Conservation (phyloP, 2,797 vertebrate species). For the Muscicapa striata region DNA sequence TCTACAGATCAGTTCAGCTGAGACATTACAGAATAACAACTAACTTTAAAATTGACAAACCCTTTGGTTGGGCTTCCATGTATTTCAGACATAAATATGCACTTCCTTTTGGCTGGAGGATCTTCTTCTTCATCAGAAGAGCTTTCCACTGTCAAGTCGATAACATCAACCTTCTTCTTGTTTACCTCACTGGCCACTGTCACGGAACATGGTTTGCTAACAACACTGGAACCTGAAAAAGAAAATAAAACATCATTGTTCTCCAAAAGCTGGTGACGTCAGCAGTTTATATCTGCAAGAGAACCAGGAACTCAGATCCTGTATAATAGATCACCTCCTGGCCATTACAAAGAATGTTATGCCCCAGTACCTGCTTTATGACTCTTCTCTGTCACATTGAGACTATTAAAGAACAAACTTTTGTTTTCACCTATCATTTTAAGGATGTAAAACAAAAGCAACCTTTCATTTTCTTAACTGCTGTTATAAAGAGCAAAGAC, state of each 20-base stretch:
- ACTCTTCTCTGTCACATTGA: not conserved
- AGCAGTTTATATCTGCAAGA: not conserved
- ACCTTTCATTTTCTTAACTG: not conserved
- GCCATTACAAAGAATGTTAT: not conserved
- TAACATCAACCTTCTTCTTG: conserved; percentile 91
- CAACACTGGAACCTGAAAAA: conserved; percentile 76
- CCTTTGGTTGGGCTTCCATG: conserved; percentile 89
- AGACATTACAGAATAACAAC: conserved; percentile 44
- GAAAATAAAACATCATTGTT: not conserved
- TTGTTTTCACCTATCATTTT: not conserved
- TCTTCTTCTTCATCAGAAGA: conserved; percentile 89
- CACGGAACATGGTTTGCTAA: conserved; percentile 82
- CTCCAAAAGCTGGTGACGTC: not conserved
- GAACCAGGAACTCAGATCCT: not conserved
- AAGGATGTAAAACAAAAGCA: not conserved
- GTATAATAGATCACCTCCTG: not conserved
- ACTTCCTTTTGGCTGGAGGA: conserved; percentile 88
- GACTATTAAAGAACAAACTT: not conserved
- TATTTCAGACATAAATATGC: conserved; percentile 87
- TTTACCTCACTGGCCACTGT: conserved; percentile 76
- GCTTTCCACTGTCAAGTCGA: conserved; percentile 92
- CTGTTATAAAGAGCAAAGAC: not conserved
- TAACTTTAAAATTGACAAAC: conserved; percentile 80
- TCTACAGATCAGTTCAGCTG: not conserved
- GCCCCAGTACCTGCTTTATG: not conserved